Conservation (phyloP, 2,888 invertebrate genomes). For the Drosophila stalkeri region DNA sequence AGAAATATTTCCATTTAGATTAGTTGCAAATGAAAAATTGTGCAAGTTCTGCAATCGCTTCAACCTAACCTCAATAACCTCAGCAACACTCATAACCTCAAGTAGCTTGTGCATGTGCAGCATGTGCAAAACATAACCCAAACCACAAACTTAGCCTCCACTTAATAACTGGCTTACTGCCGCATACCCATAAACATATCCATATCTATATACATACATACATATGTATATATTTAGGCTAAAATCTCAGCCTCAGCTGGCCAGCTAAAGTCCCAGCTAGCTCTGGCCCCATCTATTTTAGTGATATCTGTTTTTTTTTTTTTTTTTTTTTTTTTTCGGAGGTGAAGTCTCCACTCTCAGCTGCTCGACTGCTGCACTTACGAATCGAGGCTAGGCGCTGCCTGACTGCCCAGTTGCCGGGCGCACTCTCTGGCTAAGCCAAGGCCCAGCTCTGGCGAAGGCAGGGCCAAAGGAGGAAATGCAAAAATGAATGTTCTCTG, state of each 20-base stretch:
- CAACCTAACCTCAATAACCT: not conserved
- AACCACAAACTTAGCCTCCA: slow-evolving; percentile 36
- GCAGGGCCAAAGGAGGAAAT: slow-evolving; percentile 2
- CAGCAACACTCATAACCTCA: slow-evolving; percentile 8
- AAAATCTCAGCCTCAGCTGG: slow-evolving; percentile 20
- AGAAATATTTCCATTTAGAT: not conserved
- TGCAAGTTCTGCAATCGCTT: not conserved
- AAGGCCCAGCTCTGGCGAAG: slow-evolving; percentile 20
- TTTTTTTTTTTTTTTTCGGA: not conserved
- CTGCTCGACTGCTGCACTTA: slow-evolving; percentile 37
- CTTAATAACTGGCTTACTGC: slow-evolving; percentile 42
- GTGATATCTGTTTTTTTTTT: slow-evolving; percentile 16
- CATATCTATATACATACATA: not conserved
- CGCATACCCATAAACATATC: not conserved
- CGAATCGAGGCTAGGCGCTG: slow-evolving; percentile 8
- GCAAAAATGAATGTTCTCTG: slow-evolving; percentile 35
- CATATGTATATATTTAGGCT: slow-evolving; percentile 20
- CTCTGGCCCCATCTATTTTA: slow-evolving; percentile 35
- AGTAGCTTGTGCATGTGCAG: slow-evolving; percentile 2
- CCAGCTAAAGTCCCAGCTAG: slow-evolving; percentile 18
- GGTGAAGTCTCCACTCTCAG: not conserved
- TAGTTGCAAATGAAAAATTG: not conserved
- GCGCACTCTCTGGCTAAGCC: slow-evolving; percentile 27
- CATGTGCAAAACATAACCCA: slow-evolving; percentile 15
- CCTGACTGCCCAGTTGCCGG: not conserved